Percentiles rank a stretch among this genome's conserved stretches.
These are phyloP conservation scores for Mesembrinibis cayennensis DNA, from an alignment of 2,113 vertebrate genomes.

Conservation along the genomic window DNA sequence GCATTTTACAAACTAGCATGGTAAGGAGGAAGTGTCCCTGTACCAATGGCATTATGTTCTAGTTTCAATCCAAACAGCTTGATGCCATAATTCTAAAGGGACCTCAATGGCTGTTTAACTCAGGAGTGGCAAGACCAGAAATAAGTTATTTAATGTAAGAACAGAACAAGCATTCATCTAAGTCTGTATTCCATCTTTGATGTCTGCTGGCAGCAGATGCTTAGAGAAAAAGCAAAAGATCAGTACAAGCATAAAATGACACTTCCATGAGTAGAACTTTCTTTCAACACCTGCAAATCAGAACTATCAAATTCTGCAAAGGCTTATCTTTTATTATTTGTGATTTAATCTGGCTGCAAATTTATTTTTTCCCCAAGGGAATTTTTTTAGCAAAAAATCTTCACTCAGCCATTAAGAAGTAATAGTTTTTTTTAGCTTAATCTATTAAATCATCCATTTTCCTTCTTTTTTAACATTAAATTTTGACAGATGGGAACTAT, in stretches of 20 bases:
- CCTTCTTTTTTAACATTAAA: neutral
- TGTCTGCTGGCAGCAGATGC: neutral
- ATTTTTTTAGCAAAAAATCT: neutral
- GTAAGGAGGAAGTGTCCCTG: neutral
- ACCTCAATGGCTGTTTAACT: neutral
- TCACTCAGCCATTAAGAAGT: neutral
- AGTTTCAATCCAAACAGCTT: neutral
- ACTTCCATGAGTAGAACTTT: neutral
- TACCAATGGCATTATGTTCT: neutral
- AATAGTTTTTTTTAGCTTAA: neutral
- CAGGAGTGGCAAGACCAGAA: neutral
- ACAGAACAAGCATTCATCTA: neutral
- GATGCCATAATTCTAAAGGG: neutral
- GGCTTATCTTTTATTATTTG: neutral
- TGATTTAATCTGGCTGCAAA: neutral
- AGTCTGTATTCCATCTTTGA: neutral
- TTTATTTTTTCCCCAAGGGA: rapidly evolving
- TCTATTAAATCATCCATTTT: neutral
- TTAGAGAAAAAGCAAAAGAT: neutral
- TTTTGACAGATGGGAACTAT: neutral
- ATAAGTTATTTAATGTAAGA: neutral
- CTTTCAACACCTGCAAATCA: neutral
- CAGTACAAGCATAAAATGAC: neutral
- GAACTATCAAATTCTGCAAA: neutral
- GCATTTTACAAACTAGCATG: neutral